Conservation (phyloP, 1,140 invertebrate genomes). For the Protaetia brevitarsis region DNA sequence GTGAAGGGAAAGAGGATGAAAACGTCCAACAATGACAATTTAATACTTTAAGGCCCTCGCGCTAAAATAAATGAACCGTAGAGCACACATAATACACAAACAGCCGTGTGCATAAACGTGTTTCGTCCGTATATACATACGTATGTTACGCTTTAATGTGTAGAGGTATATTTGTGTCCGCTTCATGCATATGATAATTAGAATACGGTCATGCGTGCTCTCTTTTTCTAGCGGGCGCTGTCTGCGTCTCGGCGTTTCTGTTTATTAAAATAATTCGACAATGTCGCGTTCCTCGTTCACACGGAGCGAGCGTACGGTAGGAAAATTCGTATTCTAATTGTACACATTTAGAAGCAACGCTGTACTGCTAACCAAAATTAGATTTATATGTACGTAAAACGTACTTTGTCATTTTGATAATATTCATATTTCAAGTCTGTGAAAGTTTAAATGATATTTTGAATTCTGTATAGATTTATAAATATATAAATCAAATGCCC, state of each 20-base stretch:
- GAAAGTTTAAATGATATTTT: too few species aligned
- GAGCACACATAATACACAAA: not conserved
- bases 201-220: not conserved
- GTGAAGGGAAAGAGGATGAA: conserved; percentile 13
- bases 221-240: not conserved
- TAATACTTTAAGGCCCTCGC: not conserved
- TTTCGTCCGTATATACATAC: too few species aligned
- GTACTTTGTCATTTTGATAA: too few species aligned
- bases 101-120: not conserved
- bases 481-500: too few species aligned
- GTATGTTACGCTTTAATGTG: not conserved
- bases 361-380: too few species aligned
- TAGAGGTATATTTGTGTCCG: not conserved
- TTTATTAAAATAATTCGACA: conserved; percentile 14
- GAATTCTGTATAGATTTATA: too few species aligned
- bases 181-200: conserved; percentile 17
- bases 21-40: conserved; percentile 9
- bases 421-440: too few species aligned
- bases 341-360: too few species aligned
- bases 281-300: too few species aligned
- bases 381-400: too few species aligned
- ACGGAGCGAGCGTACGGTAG: too few species aligned
- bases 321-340: too few species aligned
- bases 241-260: not conserved
- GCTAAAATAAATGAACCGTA: conserved; percentile 16